Base-by-base conservation (phyloP, 2,113 vertebrate genomes). In the Tragulus kanchil region DNA sequence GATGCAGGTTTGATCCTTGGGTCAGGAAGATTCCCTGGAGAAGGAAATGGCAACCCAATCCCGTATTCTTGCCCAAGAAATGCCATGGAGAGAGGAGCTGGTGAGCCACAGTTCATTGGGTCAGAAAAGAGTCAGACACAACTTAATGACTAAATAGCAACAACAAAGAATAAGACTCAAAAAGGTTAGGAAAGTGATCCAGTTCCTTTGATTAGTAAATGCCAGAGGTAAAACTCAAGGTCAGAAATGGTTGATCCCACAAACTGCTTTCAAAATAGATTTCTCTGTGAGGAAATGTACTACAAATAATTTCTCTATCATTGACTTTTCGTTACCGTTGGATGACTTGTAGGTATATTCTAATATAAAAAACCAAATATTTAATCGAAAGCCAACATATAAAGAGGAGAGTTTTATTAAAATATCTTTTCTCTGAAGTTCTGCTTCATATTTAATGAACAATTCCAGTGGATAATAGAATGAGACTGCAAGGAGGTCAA, bases 381-480 rank as follows among this genome's bases (percentile, higher is more conserved):
- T 54, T 75, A 84, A 3, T 48, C 81, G 6, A 45, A 14, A 89
- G 8, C 9, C 28, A 58, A 21, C 19, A 77, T 86, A 42, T 17
- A 65, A 75, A 82, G 36, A 94, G 25, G 52, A 84, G 12, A 58
- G 0, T 92, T 95, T 94, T 96, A 65, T 73, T 89, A 75, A 90
- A 78, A 85, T 81, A 45, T 48, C 1, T 91, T 89, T 96, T 87
- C 3, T 87, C 42, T 88, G 69, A 71, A 92, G 28, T 25, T 15
- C 56, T 96, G 90, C 94, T 90, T 84, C 26, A 88, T 13, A 92
- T 45, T 71, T 82, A 84, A 96, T 73, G n/a, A 90, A 73, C 15
- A 67, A 78, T 58, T 94, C 16, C 59, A 90, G 48, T 58, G 79
- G 19, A 45, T 48, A 69, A 59, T 90, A 87, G 8, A 86, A 83